A percentile compares a stretch with the other conserved stretches of the same genome.
phyloP scores from a whole-genome alignment of 2,888 invertebrate species.

The Tipula confusa region DNA sequence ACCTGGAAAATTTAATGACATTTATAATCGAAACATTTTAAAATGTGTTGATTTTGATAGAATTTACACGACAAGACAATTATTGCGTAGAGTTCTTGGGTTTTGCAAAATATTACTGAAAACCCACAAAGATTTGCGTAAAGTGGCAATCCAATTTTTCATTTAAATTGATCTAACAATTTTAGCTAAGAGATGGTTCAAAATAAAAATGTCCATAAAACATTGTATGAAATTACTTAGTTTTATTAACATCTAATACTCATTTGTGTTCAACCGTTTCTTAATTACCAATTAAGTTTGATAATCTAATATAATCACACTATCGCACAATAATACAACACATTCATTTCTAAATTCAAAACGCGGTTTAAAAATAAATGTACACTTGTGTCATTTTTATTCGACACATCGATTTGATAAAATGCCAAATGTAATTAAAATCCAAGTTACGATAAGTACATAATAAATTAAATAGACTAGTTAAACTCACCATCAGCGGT shows the following conservation, averaged over 20 bases:
- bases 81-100: background rate
- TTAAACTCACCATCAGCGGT: slow-evolving; percentile 32
- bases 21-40: background rate
- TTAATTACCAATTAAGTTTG: background rate
- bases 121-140: background rate
- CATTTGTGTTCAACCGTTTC: background rate
- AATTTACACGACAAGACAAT: background rate
- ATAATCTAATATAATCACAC: background rate
- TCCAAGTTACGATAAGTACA: background rate
- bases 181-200: too few relatives aligned
- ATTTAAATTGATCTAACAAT: too few relatives aligned
- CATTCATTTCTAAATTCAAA: background rate
- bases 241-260: background rate
- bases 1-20: slow-evolving; percentile 20
- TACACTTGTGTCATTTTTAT: background rate
- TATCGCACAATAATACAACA: background rate
- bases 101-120: background rate
- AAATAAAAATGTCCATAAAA: too few relatives aligned
- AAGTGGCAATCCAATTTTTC: too few relatives aligned
- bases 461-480: background rate
- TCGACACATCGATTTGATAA: background rate
- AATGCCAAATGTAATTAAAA: background rate
- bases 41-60: background rate
- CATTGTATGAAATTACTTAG: too few relatives aligned
- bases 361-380: background rate